These are phyloP conservation scores for Chauna torquata DNA, from an alignment of 2,113 vertebrate genomes.

Conservation along the genomic window DNA sequence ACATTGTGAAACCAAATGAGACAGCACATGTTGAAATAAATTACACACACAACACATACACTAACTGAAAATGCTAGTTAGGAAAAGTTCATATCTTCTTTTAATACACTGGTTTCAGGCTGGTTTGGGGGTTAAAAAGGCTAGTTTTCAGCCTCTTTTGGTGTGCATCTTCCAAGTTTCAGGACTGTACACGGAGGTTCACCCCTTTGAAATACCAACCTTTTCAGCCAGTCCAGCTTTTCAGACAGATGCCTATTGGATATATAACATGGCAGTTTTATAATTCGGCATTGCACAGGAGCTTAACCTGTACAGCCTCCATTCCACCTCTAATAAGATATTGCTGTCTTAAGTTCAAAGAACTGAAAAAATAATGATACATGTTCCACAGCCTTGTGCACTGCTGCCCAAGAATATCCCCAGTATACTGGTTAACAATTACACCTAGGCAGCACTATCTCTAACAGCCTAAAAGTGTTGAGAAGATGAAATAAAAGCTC, in stretches of 20 bases:
- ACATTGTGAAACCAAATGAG: not conserved
- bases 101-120: not conserved
- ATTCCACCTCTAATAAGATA: not conserved
- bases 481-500: not conserved
- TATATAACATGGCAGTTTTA: not conserved
- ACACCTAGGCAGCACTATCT: not conserved
- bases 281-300: not conserved
- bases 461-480: not conserved
- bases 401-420: not conserved
- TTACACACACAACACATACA: not conserved
- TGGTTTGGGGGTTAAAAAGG: not conserved
- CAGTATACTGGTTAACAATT: not conserved
- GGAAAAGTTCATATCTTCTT: not conserved
- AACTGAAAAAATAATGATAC: not conserved
- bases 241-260: not conserved
- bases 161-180: not conserved
- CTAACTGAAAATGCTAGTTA: not conserved
- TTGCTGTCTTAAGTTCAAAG: not conserved
- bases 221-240: not conserved
- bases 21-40: not conserved
- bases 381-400: not conserved
- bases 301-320: not conserved
- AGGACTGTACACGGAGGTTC: not conserved
- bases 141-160: not conserved
- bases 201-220: not conserved